Evolutionary conservation across 2,113 vertebrate species (phyloP), one percentile per base, ranked within the genome.

Genomic region (Antechinus stuartii): DNA sequence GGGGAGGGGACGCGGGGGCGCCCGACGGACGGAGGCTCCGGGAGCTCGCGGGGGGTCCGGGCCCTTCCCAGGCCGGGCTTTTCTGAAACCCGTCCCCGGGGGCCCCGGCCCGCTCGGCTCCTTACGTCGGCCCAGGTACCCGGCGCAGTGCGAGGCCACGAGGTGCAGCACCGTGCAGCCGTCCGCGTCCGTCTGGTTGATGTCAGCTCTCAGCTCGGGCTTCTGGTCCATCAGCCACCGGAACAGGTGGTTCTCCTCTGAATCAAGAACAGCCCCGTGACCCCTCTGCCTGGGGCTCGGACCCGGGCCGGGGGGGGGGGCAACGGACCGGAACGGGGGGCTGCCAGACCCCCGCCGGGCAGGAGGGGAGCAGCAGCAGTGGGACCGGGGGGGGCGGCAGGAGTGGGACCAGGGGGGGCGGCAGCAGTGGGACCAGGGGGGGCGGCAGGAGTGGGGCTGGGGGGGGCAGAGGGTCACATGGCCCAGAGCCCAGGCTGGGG

Each of bases 221-320:
- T 94, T 98, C 24, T 95, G 61, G 16, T 96, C 76, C 95, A 99
- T 92, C 4, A 99, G 19, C 98, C 98, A 99, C 30, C 26, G 97
- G 94, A 99, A 98, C 90, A 99, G 98, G 90, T 97, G 95, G 95
- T 96, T 99, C 57, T 98, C 98, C 46, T 94, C 99, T 99, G 95
- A 91, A 92, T 61, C 90, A 96, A 96, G 96, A 1, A 30, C 93
- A 68, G 22, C 35, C 35, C 68, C 1, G 19, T 42, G 68, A 42
- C 68, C 25, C 35, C 3, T 1, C 35, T n/a, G 61, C 16, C 30
- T 6, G 30, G 61, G 14, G 14, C 16, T 14, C 1, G 8, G 24
- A 47, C 89, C 46, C 16, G 8, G 46, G 5, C 56, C 2, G 23
- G 61, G 27, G 25, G 10, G 25, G n/a, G 12, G 76, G 4, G 49